phyloP scores from a whole-genome alignment of 2,113 vertebrate species.

The Vanacampus margaritifer region DNA sequence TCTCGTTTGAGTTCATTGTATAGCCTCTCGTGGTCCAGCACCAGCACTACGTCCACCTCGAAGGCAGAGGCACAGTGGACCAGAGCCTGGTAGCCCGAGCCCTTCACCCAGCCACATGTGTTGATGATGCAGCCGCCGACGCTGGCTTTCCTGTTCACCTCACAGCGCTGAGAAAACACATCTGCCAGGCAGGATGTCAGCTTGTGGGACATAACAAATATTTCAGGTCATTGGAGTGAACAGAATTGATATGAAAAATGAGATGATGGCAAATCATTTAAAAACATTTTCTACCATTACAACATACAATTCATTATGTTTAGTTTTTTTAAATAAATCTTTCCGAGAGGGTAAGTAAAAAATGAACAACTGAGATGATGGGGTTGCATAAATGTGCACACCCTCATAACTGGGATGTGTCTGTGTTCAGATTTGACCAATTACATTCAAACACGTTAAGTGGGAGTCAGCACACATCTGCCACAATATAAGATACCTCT shows the following conservation, averaged over 20 bases:
- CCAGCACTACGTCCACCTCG: constrained; percentile 94
- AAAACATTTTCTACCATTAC: no score
- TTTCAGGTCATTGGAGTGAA: background rate
- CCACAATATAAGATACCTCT: background rate
- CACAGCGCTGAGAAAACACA: constrained; percentile 94
- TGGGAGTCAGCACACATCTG: background rate
- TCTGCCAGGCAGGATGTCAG: constrained; percentile 90
- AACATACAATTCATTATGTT: no score
- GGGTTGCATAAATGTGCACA: background rate
- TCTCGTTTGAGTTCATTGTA: constrained; percentile 96
- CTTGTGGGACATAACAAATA: constrained; percentile 55
- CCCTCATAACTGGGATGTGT: background rate
- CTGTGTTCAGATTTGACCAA: background rate
- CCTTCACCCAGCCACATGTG: constrained; percentile 97
- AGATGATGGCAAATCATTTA: no score
- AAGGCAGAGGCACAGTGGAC: constrained; percentile 95
- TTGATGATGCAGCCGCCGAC: constrained; percentile 96
- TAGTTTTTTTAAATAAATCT: no score
- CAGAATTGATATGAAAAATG: background rate
- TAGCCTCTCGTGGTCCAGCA: constrained; percentile 94
- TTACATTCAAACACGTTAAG: background rate
- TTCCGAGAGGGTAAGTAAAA: no score
- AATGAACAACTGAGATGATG: no score
- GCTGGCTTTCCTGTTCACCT: constrained; percentile 90
- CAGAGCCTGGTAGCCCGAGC: constrained; percentile 94